Evolutionary conservation across 2,888 invertebrate species (phyloP), one percentile per base, ranked within the genome.

Genomic region (Dioctria linearis): DNA sequence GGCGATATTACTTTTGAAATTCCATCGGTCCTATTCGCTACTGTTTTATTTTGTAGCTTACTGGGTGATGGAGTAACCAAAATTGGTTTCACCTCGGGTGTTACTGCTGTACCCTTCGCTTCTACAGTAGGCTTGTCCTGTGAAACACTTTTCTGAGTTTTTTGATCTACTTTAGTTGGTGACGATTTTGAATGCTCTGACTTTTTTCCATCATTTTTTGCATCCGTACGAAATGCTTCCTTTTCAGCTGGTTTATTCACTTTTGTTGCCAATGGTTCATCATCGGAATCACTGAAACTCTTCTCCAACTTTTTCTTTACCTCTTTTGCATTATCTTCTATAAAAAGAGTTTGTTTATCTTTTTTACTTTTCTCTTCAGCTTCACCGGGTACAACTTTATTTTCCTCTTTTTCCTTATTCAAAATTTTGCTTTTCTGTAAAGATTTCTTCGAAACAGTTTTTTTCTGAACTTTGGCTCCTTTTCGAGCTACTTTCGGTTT

Each of bases 261-360:
- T 85, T 92, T 91, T 79, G 89, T 89, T 37, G 91, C 92, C 75
- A 93, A 85, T 8, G 92, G 92, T 85, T 93, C 93, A 84, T 93
- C 93, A 84, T 93, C 93, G 2, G 93, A 93, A 85, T 93, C 93
- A 84, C 91, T 91, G 81, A 92, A 92, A 83, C 89, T 90, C 83
- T 89, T 90, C 81, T 90, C 89, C 6, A 89, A 84, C 84, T 84
- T 84, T 46, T 69, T 49, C 5, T 59, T 46, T 13, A 46, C 25
- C 80, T 82, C 79, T 13, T 80, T 76, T 69, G 6, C 3, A 37
- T 11, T 49, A n/a, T 49, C 40, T 5, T 43, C 37, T 11, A 46
- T 13, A 13, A 9, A 37, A 40, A 40, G 49, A 42, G 40, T 75
- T 59, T 76, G 49, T 67, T 61, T 71, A 2, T 25, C 2, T 25